phyloP scores from a whole-genome alignment of 2,888 invertebrate species.

The Meteorus colon region DNA sequence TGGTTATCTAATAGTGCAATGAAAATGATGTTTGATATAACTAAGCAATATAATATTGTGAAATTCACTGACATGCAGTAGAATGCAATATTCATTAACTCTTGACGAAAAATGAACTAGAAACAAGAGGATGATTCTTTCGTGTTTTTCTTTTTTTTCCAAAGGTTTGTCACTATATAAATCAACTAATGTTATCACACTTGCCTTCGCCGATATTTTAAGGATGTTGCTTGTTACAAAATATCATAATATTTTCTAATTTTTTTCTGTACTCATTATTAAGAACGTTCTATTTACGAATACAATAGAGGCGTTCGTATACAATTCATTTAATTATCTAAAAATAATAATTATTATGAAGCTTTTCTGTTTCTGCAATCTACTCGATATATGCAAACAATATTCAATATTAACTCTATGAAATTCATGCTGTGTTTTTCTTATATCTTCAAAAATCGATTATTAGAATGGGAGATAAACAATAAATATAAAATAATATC shows the following conservation, averaged over 20 bases:
- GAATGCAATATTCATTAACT: background rate
- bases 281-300: background rate
- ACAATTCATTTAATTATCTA: background rate
- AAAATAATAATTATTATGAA: background rate
- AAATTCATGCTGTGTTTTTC: conserved; percentile 19
- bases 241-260: conserved; percentile 18
- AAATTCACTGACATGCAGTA: background rate
- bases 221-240: conserved; percentile 67
- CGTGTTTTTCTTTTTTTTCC: background rate
- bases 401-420: background rate
- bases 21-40: too few species aligned
- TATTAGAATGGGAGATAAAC: background rate
- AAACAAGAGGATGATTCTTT: background rate
- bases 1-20: too few species aligned
- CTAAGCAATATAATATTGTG: too few species aligned
- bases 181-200: conserved; percentile 62
- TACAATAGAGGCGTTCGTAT: conserved; percentile 19
- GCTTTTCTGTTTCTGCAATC: background rate
- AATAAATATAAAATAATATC: background rate
- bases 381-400: conserved; percentile 35
- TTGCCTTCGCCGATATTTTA: conserved; percentile 71
- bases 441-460: background rate
- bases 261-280: background rate
- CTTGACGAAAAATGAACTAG: background rate
- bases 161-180: background rate